Evolutionary conservation across 2,797 vertebrate genomes (phyloP).

Genomic region (Synaphobranchus kaupii): DNA sequence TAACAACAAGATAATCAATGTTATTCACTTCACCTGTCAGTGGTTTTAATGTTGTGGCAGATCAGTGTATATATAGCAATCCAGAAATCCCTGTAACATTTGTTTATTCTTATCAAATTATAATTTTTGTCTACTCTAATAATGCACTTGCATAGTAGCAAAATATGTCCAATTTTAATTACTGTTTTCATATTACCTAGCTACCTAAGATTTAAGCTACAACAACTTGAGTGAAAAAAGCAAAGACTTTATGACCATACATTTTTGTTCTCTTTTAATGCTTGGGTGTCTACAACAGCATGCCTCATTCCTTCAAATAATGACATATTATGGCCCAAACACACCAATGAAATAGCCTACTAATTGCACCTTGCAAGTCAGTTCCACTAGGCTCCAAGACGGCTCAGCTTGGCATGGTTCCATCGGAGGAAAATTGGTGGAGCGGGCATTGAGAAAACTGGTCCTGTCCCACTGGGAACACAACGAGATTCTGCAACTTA

Average conservation of each 20-base stretch:
- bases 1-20: too few relatives aligned
- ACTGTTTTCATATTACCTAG: background rate
- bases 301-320: background rate
- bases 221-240: background rate
- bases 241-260: background rate
- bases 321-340: background rate
- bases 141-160: background rate
- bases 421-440: background rate
- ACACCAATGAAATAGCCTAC: background rate
- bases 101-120: background rate
- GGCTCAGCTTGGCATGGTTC: background rate
- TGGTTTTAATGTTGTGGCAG: too few relatives aligned
- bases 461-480: background rate
- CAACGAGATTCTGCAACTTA: background rate
- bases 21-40: too few relatives aligned
- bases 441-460: background rate
- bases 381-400: background rate
- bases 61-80: background rate
- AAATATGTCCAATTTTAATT: background rate
- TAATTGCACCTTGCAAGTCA: background rate
- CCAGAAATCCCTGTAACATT: background rate
- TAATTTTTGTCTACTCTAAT: background rate
- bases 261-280: background rate
- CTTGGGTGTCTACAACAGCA: background rate
- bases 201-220: background rate